Conservation (phyloP, 2,797 vertebrate genomes). For the Valencia hispanica region DNA sequence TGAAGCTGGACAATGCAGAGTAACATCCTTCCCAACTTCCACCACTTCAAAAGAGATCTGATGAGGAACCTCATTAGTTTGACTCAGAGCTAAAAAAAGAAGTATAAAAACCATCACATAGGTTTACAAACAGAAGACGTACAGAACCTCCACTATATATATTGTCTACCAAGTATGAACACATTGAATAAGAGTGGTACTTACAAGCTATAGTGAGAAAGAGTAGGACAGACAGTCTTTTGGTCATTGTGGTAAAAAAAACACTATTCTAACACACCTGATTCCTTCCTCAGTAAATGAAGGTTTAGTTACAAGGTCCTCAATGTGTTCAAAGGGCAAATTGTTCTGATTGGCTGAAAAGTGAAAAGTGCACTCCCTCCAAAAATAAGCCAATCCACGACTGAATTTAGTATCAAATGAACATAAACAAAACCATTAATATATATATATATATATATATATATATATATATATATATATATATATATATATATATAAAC, state of each 20-base stretch:
- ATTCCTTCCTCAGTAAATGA: slow-evolving; percentile 5
- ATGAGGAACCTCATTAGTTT: background rate
- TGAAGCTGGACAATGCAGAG: background rate
- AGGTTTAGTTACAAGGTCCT: background rate
- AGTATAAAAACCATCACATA: background rate
- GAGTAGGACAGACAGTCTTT: slow-evolving; percentile 7
- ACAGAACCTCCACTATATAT: background rate
- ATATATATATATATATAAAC: background rate
- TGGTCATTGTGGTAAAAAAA: slow-evolving; percentile 17
- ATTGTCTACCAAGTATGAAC: background rate
- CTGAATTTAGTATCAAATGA: background rate
- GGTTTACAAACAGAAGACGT: background rate
- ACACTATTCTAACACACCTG: fast-evolving
- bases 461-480: no score
- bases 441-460: no score
- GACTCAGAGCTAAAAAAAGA: background rate
- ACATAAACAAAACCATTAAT: no score
- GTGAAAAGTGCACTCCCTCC: background rate
- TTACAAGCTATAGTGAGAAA: slow-evolving; percentile 16
- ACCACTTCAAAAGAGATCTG: background rate
- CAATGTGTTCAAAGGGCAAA: background rate
- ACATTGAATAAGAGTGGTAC: background rate
- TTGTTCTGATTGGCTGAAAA: slow-evolving; percentile 26
- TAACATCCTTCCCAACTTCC: background rate
- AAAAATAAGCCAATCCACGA: background rate